Conservation (phyloP, 1,140 invertebrate species). For the Teleopsis dalmanni region DNA sequence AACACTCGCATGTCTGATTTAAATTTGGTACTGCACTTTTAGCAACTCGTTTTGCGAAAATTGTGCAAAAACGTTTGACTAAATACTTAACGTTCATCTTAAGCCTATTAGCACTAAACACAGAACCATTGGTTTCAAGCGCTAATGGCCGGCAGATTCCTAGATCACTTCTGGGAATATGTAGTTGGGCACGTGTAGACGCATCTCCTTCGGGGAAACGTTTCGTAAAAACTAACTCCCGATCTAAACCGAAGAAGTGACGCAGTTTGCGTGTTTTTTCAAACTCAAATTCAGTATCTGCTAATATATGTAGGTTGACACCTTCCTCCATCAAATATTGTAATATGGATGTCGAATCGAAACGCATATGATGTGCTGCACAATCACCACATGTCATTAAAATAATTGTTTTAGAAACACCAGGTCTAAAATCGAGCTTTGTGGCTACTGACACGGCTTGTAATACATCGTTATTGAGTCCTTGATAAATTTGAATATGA, state of each 20-base stretch:
- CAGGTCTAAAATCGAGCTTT: conserved; percentile 70
- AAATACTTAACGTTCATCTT: conserved; percentile 49
- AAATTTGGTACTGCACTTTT: conserved; percentile 51
- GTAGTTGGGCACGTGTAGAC: conserved; percentile 61
- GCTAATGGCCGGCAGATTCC: conserved; percentile 75
- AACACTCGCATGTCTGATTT: conserved; percentile 70
- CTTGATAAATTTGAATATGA: conserved; percentile 36
- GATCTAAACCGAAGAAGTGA: conserved; percentile 72
- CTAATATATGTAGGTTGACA: conserved; percentile 73
- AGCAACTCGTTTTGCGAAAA: conserved; percentile 62
- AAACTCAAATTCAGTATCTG: conserved; percentile 67
- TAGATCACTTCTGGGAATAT: conserved; percentile 62
- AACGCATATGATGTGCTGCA: conserved; percentile 59
- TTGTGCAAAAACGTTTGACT: conserved; percentile 60
- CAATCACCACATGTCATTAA: conserved; percentile 73
- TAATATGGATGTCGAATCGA: conserved; percentile 70
- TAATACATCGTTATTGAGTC: conserved; percentile 59
- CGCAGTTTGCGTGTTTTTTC: conserved; percentile 62
- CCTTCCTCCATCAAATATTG: conserved; percentile 71
- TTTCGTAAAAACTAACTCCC: conserved; percentile 63
- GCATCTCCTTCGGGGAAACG: conserved; percentile 64
- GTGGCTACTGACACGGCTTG: conserved; percentile 67
- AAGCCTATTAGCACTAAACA: conserved; percentile 58
- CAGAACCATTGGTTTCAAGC: conserved; percentile 71
- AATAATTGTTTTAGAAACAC: conserved; percentile 75